Conservation (phyloP, 2,888 invertebrate genomes). For the Endotricha flammealis region DNA sequence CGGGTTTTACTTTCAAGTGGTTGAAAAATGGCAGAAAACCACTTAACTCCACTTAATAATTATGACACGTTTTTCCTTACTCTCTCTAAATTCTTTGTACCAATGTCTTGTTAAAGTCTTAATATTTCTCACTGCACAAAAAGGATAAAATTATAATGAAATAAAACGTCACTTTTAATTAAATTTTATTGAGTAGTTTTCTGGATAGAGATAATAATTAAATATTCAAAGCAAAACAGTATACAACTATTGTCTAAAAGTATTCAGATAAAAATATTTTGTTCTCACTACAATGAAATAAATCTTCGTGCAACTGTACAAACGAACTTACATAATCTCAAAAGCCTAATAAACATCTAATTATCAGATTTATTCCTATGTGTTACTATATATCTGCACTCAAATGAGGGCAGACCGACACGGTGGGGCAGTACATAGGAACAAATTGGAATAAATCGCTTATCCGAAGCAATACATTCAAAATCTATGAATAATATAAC, state of each 20-base stretch:
- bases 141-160: conserved; percentile 7
- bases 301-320: conserved; percentile 61
- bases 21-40: no score
- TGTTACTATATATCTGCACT: no score
- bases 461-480: conserved; percentile 31
- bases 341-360: conserved; percentile 34
- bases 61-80: no score
- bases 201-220: conserved; percentile 57
- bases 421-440: no score
- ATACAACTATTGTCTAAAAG: conserved; percentile 48
- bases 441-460: no score
- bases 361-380: no score
- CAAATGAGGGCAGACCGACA: no score
- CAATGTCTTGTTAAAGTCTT: no score
- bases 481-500: conserved; percentile 11
- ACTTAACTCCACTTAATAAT: no score
- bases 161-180: conserved; percentile 44
- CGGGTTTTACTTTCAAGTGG: no score
- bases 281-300: conserved; percentile 48
- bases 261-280: conserved; percentile 48
- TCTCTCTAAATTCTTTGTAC: no score
- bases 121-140: no score
- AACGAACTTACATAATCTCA: conserved; percentile 47
- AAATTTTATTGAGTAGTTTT: conserved; percentile 65
- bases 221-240: conserved; percentile 61